phyloP scores from a whole-genome alignment of 2,888 invertebrate species.

The Hartigia nigra region DNA sequence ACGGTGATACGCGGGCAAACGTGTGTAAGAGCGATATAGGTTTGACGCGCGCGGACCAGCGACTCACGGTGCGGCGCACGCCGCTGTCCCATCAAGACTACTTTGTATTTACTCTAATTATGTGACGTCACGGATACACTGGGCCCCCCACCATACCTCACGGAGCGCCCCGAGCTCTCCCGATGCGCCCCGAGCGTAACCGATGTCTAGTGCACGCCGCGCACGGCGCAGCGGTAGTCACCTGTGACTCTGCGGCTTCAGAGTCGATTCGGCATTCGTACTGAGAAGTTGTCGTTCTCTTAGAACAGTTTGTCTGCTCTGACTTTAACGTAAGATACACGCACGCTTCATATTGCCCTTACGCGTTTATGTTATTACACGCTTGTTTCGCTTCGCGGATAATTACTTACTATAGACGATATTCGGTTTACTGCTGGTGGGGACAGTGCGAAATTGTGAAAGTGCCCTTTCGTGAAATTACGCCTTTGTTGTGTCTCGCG shows the following conservation, averaged over 20 bases:
- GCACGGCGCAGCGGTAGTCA: constrained; percentile 31
- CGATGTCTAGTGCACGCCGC: constrained; percentile 27
- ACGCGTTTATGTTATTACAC: no score
- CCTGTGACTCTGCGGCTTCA: not conserved
- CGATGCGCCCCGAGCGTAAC: constrained; percentile 40
- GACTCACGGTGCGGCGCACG: constrained; percentile 69
- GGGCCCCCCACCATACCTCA: constrained; percentile 48
- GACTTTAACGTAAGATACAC: no score
- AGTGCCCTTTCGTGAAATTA: no score
- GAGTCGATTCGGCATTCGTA: not conserved
- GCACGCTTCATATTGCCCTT: no score
- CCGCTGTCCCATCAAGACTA: constrained; percentile 74
- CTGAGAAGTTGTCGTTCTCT: no score
- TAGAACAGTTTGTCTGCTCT: no score
- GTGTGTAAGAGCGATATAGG: constrained; percentile 40
- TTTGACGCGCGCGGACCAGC: constrained; percentile 59
- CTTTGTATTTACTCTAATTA: constrained; percentile 79
- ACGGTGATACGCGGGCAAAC: constrained; percentile 34
- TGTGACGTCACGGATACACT: constrained; percentile 73
- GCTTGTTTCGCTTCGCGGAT: no score
- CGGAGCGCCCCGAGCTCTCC: constrained; percentile 35
- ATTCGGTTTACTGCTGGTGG: no score
- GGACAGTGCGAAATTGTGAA: no score
- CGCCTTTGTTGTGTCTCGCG: no score
- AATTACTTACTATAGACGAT: no score